Percentiles rank a stretch among this genome's conserved stretches.
Conservation (phyloP, 2,888 invertebrate species). For the Crepidodera aurea region DNA sequence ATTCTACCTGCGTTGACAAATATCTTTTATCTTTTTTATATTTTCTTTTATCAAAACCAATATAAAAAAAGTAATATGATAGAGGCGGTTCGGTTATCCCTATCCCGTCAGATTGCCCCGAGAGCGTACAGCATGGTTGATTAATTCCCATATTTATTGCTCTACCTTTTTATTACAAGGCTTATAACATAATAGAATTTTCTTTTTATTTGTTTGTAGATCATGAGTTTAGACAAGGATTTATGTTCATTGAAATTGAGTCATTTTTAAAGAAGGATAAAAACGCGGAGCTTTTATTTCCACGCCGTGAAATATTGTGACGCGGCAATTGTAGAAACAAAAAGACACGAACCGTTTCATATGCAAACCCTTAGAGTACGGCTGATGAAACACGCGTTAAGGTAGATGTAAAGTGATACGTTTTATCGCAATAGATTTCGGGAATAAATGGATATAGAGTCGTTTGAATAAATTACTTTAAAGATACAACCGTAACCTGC, state of each 20-base stretch:
- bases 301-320: constrained; percentile 1
- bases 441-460: background rate
- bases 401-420: constrained; percentile 1
- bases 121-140: constrained; percentile 25
- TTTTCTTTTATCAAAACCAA: constrained; percentile 25
- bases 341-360: constrained; percentile 5
- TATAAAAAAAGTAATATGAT: constrained; percentile 32
- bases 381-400: constrained; percentile 5
- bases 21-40: constrained; percentile 13
- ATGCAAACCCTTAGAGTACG: background rate
- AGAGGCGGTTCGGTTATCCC: constrained; percentile 22
- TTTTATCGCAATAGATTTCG: constrained; percentile 3
- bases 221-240: constrained; percentile 12
- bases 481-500: too few relatives aligned
- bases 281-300: constrained; percentile 7
- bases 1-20: constrained; percentile 10
- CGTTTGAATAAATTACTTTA: background rate
- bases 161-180: constrained; percentile 28
- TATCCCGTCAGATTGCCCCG: constrained; percentile 16
- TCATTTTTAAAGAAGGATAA: constrained; percentile 16
- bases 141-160: constrained; percentile 32
- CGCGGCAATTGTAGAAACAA: constrained; percentile 8
- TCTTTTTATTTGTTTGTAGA: constrained; percentile 24
- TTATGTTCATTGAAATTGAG: constrained; percentile 9
- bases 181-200: constrained; percentile 27